Percentiles rank a stretch among this genome's conserved stretches.
phyloP scores from a whole-genome alignment of 2,113 vertebrate species.

The Toxostoma redivivum region DNA sequence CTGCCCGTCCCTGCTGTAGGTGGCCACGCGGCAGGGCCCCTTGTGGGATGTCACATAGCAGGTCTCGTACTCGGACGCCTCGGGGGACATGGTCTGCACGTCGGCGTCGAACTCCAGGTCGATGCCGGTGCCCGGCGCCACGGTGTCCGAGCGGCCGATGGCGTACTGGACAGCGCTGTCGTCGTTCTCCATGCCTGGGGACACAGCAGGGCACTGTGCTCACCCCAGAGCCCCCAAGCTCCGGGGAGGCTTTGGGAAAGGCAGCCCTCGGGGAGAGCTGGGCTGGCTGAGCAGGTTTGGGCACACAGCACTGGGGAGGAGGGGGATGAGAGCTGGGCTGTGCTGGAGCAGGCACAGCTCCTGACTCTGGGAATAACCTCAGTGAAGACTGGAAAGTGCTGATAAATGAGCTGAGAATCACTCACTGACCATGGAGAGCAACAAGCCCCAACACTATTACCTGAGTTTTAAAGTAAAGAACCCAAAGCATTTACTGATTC shows the following conservation, averaged over 20 bases:
- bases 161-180: conserved; percentile 96
- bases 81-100: conserved; percentile 97
- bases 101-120: conserved; percentile 97
- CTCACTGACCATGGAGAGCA: not conserved
- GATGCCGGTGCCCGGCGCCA: conserved; percentile 94
- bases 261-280: not conserved
- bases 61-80: conserved; percentile 96
- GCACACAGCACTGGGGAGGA: not conserved
- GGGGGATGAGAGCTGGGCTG: accelerated
- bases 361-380: not conserved
- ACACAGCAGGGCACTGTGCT: not conserved
- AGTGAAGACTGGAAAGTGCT: accelerated
- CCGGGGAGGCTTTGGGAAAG: not conserved
- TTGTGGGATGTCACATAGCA: conserved; percentile 98
- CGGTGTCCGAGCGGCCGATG: conserved; percentile 93
- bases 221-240: too few species aligned
- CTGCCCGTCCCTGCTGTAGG: conserved; percentile 94
- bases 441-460: not conserved
- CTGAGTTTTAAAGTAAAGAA: not conserved
- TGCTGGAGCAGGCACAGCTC: not conserved
- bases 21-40: conserved; percentile 92
- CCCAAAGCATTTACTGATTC: not conserved
- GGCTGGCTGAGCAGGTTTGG: not conserved
- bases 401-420: not conserved
- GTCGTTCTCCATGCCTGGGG: conserved; percentile 95